Conservation (phyloP, 2,888 invertebrate genomes). For the Agrotis clavis region DNA sequence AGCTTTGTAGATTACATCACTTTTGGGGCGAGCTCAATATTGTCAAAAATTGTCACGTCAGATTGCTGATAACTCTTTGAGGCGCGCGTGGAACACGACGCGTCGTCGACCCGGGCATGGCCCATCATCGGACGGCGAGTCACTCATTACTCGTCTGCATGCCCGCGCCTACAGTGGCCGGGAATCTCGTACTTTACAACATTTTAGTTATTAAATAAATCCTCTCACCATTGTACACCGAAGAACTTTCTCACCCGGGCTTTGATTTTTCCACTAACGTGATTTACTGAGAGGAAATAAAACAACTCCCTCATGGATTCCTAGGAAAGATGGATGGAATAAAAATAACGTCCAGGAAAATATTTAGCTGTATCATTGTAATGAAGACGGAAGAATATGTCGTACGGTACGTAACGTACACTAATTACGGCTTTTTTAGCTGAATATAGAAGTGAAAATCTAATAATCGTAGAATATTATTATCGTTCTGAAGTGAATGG, state of each 20-base stretch:
- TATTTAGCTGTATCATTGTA: constrained; percentile 43
- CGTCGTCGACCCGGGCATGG: too few relatives aligned
- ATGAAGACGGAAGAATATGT: constrained; percentile 37
- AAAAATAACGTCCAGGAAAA: constrained; percentile 47
- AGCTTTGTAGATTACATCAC: not conserved
- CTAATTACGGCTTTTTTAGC: constrained; percentile 4
- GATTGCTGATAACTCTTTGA: too few relatives aligned
- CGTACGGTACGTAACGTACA: not conserved
- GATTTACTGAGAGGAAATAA: constrained; percentile 87
- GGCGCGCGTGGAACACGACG: too few relatives aligned
- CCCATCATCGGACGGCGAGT: too few relatives aligned
- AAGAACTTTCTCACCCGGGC: constrained; percentile 86
- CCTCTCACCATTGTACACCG: constrained; percentile 84
- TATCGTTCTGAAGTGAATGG: too few relatives aligned
- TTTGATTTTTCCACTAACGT: constrained; percentile 86
- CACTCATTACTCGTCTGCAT: too few relatives aligned
- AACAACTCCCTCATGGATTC: constrained; percentile 87
- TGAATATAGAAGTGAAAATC: not conserved
- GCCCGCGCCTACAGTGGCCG: too few relatives aligned
- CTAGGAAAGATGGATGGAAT: constrained; percentile 68
- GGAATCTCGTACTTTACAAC: too few relatives aligned
- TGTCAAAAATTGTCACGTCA: too few relatives aligned
- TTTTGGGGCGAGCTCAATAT: too few relatives aligned
- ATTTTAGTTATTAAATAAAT: constrained; percentile 16
- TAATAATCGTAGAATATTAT: too few relatives aligned